Evolutionary conservation across 2,888 invertebrate species (phyloP), one percentile per base, ranked within the genome.

Genomic region (Andrena minutula): DNA sequence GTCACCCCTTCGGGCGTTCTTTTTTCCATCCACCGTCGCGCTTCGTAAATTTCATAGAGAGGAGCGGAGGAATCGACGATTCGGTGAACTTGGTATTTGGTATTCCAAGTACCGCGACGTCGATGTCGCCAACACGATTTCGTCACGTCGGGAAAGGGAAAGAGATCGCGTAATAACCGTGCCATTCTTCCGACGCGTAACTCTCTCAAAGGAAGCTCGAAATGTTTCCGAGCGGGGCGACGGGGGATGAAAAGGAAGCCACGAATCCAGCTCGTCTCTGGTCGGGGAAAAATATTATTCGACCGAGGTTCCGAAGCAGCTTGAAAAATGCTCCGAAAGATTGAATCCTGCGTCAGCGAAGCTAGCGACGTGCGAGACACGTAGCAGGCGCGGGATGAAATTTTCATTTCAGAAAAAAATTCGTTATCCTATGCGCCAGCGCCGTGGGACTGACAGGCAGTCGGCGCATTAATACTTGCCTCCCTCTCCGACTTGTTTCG

Each of bases 291-390:
- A 82, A 82, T 82, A 82, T 82, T 75, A 79, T 75, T 75, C 66
- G 74, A 63, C 68, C 70, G 75, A 82, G 75, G 71, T 74, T 71
- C 60, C 71, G 30, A 20, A 66, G 60, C 49, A 47, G 80, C n/a
- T 75, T 51, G 80, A 79, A 75, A 79, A 75, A 82, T 80, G 72
- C 72, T 53, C 32, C 64, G 77, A 78, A 77, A 86, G 82, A 86
- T 84, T 77, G 84, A 86, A 86, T 84, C 65, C 71, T 58, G 79
- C 70, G 69, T 75, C 73, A 63, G 61, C 63, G 66, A 16, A 28
- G 23, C 32, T 58, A 53, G 30, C 41, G 53, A 56, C 68, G 61
- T 20, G 63, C 53, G 74, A 70, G 85, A 66, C 75, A 78, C 64
- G 69, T 56, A 23, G 56, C 10, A 23, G 56, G 56, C 23, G 23